Base-by-base conservation (phyloP, 92 coral and sea anemone species). In the Phenganax stokvisi region DNA sequence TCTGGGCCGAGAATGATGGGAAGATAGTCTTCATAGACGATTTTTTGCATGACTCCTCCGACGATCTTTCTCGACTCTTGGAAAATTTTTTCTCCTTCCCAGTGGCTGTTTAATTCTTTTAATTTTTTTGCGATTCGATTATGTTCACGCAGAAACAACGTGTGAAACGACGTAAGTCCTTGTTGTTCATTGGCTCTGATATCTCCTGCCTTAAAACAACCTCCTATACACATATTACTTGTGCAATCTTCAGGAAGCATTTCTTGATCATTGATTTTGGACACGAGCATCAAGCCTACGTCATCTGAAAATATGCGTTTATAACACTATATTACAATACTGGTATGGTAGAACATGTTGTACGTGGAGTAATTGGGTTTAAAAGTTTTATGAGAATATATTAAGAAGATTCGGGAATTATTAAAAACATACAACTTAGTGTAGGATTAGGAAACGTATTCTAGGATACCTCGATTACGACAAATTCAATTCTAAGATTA, bases 141-240 rank as follows among this genome's bases (percentile, higher is more conserved):
- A 85, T 93, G 97, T 55, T 93, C 97, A 29, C 97, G 88, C 2
- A 89, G 85, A 89, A 92, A 93, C 61, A 93, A 81, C 8, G 97
- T 93, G 77, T 93, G 97, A 92, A 93, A 89, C 65, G 97, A 85
- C 8, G 82, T 91, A 0, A 93, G 87, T 15, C 93, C 92, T 51
- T 89, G 89, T 75, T 93, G 97, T 51, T 93, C 97, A 84, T 93
- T 93, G 52, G 89, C 97, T 67, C 97, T 90, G 55, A 89, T 80
- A 79, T 93, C 97, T 5, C 97, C 97, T 0, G 97, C 97, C 52
- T 91, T 86, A 60, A 88, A 93, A 69, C 97, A 93, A 0, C 97
- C 97, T 16, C 92, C 97, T 29, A 88, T 87, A 74, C 97, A 92
- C 47, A 91, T 81, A 64, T 87, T 91, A 59, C 85, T 58, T 6